Evolutionary conservation across 2,797 vertebrate species (phyloP).

Genomic region (Malacoraja senta): DNA sequence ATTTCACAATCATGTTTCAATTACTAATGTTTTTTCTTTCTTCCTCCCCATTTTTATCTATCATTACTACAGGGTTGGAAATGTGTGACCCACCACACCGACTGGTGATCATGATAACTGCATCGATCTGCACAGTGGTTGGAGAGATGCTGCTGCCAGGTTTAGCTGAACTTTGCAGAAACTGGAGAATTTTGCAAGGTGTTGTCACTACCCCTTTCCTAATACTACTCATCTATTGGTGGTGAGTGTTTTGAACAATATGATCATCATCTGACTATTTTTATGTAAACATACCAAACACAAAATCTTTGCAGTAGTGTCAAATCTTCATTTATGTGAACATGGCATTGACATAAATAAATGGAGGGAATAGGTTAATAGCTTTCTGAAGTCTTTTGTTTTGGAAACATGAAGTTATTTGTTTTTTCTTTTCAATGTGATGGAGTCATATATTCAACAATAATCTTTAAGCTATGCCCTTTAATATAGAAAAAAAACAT

Average conservation of each 20-base stretch:
- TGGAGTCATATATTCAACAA: neutral
- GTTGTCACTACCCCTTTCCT: constrained; percentile 65
- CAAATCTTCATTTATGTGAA: neutral
- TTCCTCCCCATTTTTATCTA: too few species aligned
- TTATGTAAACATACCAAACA: neutral
- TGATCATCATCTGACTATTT: neutral
- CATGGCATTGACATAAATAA: neutral
- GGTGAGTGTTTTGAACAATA: constrained; percentile 59
- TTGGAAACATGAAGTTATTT: neutral
- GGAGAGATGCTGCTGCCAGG: constrained; percentile 75
- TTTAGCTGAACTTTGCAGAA: constrained; percentile 61
- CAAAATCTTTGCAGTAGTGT: neutral
- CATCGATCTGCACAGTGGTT: constrained; percentile 66
- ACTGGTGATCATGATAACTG: constrained; percentile 69
- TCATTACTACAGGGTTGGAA: constrained; percentile 68
- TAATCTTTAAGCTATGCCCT: neutral
- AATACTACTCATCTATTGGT: constrained; percentile 72
- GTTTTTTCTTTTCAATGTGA: neutral
- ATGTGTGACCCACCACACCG: constrained; percentile 71
- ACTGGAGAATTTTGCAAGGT: constrained; percentile 78
- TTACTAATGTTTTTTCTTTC: neutral
- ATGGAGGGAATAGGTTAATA: neutral
- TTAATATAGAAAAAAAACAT: neutral
- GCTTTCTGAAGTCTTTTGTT: neutral
- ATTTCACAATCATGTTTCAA: neutral